A percentile compares a stretch with the other conserved stretches of the same genome.
These are phyloP conservation scores for Callithrix jacchus DNA, from an alignment of 2,113 vertebrate species.

Conservation along the genomic window DNA sequence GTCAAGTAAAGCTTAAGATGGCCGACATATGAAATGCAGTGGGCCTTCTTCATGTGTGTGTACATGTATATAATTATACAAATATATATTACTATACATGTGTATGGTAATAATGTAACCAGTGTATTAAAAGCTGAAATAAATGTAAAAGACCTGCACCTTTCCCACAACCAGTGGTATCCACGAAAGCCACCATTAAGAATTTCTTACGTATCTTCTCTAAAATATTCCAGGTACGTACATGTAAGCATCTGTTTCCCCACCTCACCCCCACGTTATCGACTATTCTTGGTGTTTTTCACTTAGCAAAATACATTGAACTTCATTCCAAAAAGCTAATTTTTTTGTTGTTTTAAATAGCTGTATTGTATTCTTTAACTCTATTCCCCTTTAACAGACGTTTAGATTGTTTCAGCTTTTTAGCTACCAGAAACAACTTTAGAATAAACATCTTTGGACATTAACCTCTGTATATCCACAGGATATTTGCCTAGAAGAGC, in stretches of 20 bases:
- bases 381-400: neutral
- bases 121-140: neutral
- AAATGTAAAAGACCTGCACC: neutral
- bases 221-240: neutral
- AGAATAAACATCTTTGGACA: neutral
- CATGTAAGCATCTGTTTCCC: neutral
- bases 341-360: neutral
- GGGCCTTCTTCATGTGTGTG: neutral
- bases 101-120: neutral
- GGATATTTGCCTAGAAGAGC: neutral
- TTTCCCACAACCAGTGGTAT: neutral
- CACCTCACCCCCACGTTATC: neutral
- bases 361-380: neutral
- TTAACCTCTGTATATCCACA: neutral
- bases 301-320: neutral
- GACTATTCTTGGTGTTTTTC: neutral
- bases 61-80: neutral
- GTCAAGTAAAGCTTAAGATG: neutral
- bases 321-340: neutral
- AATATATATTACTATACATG: neutral
- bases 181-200: neutral
- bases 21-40: neutral
- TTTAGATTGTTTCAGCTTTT: constrained; percentile 15
- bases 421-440: constrained; percentile 18
- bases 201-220: neutral